A percentile compares a stretch with the other conserved stretches of the same genome.
phyloP scores from a whole-genome alignment of 1,140 invertebrate genomes.

The Trypoxylus dichotomus region DNA sequence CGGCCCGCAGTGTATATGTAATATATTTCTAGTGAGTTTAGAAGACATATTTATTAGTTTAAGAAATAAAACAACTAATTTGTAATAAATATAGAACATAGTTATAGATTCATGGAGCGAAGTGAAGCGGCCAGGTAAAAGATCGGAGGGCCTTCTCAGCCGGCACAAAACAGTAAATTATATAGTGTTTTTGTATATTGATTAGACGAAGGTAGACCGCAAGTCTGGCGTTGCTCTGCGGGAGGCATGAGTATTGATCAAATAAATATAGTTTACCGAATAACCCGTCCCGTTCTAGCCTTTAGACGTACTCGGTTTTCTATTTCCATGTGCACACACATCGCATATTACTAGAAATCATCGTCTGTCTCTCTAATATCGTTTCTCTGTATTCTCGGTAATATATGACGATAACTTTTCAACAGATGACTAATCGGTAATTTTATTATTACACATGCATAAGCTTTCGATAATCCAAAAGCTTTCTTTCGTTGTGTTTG shows the following conservation, averaged over 20 bases:
- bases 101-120: slow-evolving; percentile 46
- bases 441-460: background rate
- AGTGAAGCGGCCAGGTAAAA: slow-evolving; percentile 36
- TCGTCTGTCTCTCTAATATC: background rate
- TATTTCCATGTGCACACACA: background rate
- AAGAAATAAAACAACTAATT: slow-evolving; percentile 48
- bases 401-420: background rate
- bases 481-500: no score
- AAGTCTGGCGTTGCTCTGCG: slow-evolving; percentile 47
- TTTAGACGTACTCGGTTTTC: slow-evolving; percentile 5
- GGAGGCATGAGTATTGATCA: slow-evolving; percentile 49
- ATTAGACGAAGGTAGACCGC: slow-evolving; percentile 47
- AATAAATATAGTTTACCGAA: slow-evolving; percentile 45
- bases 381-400: background rate
- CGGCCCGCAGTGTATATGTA: background rate
- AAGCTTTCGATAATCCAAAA: background rate
- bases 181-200: slow-evolving; percentile 50
- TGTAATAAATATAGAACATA: slow-evolving; percentile 48
- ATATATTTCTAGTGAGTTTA: slow-evolving; percentile 40
- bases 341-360: slow-evolving; percentile 2
- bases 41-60: slow-evolving; percentile 50
- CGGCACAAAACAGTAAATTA: slow-evolving; percentile 47
- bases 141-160: slow-evolving; percentile 12
- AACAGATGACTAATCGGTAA: background rate
- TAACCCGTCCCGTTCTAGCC: slow-evolving; percentile 32